Base-by-base conservation (phyloP, 2,113 vertebrate genomes). In the Eulacestoma nigropectus region DNA sequence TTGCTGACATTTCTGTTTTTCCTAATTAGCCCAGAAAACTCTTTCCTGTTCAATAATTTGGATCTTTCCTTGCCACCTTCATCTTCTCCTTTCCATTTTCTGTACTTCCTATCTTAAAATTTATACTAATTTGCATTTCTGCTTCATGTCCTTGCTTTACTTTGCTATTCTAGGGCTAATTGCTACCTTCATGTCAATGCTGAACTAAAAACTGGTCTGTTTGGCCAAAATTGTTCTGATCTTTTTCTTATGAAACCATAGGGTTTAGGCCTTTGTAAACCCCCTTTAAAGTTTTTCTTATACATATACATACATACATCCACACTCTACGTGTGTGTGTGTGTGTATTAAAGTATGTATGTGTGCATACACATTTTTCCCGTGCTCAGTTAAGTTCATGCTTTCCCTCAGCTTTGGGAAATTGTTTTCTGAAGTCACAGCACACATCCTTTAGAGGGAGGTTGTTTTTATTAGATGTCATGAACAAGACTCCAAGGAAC, bases 51-150 rank as follows among this genome's bases (percentile, higher is more conserved):
- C 57, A 75, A 63, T 91, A 84, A 90, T 86, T 94, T 69, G 76
- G 17, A 59, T 87, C 32, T 89, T 84, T 89, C 22, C 39, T 91
- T 75, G 35, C 47, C 64, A 82, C 76, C 65, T 93, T 87, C 92
- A 79, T 79, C 64, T 59, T 81, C 30, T 72, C 18, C 23, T 94
- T 93, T 78, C 42, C 30, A 62, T 87, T 95, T 88, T 87, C 57
- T 82, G 27, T 72, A 60, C 32, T 89, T 89, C 29, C 47, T 94
- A 6, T 82, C 69, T 89, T 89, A 92, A 94, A 82, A 87, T 94
- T 81, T 59, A 64, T 81, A 81, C 20, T 82, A 56, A 92, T 96
- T 89, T 89, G 62, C 60, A 94, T 92, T 95, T 91, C 77, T 95
- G 23, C 52, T 96, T 95, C 53, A 69, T 73, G 62, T 88, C 39